phyloP scores from a whole-genome alignment of 2,797 vertebrate genomes.

The Basileuterus tristriatus region DNA sequence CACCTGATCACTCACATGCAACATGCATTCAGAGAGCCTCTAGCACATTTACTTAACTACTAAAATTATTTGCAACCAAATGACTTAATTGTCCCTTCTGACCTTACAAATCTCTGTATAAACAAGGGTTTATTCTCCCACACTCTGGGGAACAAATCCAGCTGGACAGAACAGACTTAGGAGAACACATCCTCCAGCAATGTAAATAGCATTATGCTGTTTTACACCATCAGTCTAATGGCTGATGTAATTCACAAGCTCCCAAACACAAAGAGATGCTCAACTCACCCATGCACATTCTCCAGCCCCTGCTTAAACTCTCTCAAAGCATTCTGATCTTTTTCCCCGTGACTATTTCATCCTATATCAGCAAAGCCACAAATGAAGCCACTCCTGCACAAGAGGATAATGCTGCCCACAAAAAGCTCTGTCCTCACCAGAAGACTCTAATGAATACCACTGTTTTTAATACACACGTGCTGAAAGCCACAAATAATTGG shows the following conservation, averaged over 20 bases:
- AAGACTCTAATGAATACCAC: not conserved
- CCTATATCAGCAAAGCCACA: not conserved
- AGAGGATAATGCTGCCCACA: not conserved
- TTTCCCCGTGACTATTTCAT: not conserved
- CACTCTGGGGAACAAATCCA: slow-evolving; percentile 18
- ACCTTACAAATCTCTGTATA: slow-evolving; percentile 21
- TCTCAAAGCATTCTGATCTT: not conserved
- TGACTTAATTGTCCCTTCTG: slow-evolving; percentile 35
- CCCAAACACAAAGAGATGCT: not conserved
- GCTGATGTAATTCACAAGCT: not conserved
- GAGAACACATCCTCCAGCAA: not conserved
- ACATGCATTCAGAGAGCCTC: not conserved
- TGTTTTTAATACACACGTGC: not conserved
- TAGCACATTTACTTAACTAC: not conserved
- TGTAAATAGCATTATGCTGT: not conserved
- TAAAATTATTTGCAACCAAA: not conserved
- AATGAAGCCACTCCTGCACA: not conserved
- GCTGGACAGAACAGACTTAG: not conserved
- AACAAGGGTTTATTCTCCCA: slow-evolving; percentile 37
- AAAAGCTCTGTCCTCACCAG: not conserved
- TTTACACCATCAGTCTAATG: not conserved
- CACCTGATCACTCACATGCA: not conserved
- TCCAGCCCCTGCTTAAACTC: not conserved
- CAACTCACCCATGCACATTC: not conserved
- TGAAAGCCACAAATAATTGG: slow-evolving; percentile 34